Evolutionary conservation across 2,113 vertebrate genomes (phyloP).

Genomic region (Campylomormyrus tamandua): DNA sequence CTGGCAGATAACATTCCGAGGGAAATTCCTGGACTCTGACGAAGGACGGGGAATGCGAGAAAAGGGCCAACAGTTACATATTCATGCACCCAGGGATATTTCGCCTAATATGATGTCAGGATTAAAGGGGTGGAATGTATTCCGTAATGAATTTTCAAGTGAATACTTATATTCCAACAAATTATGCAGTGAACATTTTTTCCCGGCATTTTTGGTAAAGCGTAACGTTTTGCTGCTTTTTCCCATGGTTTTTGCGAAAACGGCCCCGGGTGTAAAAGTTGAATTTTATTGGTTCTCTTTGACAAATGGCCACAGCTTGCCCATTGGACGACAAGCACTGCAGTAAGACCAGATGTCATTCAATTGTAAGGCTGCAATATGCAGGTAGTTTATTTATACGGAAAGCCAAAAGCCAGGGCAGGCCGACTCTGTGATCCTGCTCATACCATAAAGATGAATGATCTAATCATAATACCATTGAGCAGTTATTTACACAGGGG

Average conservation of each 20-base stretch:
- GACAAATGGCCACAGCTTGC: not conserved
- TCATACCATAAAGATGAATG: too few species aligned
- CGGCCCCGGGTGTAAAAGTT: not conserved
- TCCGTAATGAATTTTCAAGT: not conserved
- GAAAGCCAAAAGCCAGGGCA: not conserved
- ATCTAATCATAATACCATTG: not conserved
- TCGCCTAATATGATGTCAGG: slow-evolving; percentile 17
- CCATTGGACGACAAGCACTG: not conserved
- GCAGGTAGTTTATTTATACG: not conserved
- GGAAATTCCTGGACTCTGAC: slow-evolving; percentile 21
- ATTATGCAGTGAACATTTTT: not conserved
- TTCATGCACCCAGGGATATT: not conserved
- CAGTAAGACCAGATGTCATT: not conserved
- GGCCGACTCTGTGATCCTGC: too few species aligned
- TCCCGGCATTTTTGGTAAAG: not conserved
- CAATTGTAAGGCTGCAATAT: not conserved
- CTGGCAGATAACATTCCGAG: slow-evolving; percentile 9
- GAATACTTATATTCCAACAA: not conserved
- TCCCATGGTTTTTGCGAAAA: not conserved
- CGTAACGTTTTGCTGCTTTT: not conserved
- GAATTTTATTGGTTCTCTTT: not conserved
- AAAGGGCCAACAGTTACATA: slow-evolving; percentile 12
- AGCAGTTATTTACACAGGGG: not conserved
- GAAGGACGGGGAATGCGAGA: not conserved
- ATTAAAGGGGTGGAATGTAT: not conserved